Conservation (phyloP, 2,113 vertebrate genomes). For the Hypocryptadius cinnamomeus region DNA sequence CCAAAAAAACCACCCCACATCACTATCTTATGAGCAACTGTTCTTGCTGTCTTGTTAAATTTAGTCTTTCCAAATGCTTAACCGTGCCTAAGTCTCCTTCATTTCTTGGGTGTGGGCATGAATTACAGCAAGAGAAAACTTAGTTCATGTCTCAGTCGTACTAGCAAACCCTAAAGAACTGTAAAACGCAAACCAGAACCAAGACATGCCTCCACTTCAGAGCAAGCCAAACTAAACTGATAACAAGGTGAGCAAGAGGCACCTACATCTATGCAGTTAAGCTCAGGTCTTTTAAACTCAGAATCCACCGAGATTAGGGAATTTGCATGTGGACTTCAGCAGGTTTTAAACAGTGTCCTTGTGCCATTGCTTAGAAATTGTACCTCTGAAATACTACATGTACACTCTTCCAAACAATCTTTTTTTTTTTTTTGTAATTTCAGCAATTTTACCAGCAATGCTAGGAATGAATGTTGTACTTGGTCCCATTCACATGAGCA, state of each 20-base stretch:
- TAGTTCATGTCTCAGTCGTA: not conserved
- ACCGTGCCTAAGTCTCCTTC: not conserved
- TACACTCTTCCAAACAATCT: not conserved
- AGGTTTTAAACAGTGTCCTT: not conserved
- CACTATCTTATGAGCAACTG: not conserved
- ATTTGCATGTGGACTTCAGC: not conserved
- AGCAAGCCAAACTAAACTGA: not conserved
- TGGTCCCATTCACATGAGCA: not conserved
- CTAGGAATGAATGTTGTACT: not conserved
- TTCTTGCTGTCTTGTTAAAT: not conserved
- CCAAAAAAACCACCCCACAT: not conserved
- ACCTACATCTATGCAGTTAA: not conserved
- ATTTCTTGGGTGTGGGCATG: not conserved
- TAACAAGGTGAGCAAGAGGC: not conserved
- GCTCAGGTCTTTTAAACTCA: not conserved
- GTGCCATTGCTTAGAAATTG: not conserved
- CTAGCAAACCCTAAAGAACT: not conserved
- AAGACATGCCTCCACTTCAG: not conserved
- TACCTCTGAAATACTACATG: not conserved
- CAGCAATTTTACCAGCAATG: not conserved
- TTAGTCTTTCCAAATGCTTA: not conserved
- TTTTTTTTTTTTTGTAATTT: not conserved
- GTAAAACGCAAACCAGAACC: not conserved
- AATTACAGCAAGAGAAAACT: not conserved
- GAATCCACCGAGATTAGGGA: not conserved